phyloP scores from a whole-genome alignment of 2,797 vertebrate genomes.

The Liasis olivaceus region DNA sequence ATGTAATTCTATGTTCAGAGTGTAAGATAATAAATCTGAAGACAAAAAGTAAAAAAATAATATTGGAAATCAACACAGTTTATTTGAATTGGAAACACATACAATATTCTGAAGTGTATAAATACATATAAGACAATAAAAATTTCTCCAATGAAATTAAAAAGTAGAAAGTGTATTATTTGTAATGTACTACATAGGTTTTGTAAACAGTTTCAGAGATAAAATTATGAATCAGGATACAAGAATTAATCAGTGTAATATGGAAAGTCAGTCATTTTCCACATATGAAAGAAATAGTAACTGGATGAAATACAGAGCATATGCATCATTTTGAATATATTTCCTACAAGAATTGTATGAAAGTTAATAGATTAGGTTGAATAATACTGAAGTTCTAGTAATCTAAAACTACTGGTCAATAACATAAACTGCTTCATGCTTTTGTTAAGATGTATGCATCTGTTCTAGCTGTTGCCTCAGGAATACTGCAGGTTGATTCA shows the following conservation, averaged over 20 bases:
- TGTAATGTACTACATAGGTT: neutral
- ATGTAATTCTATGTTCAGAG: neutral
- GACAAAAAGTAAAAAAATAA: constrained; percentile 9
- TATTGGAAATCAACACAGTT: neutral
- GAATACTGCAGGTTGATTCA: neutral
- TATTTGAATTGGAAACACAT: neutral
- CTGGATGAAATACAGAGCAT: neutral
- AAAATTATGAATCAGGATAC: constrained; percentile 22
- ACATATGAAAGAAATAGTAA: constrained; percentile 8
- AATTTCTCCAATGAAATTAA: neutral
- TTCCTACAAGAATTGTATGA: neutral
- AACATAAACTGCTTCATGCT: neutral
- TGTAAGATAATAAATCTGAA: constrained; percentile 1
- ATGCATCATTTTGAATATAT: neutral
- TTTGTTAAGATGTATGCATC: neutral
- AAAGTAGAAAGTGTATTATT: neutral
- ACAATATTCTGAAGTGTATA: constrained; percentile 25
- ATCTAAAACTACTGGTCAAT: neutral
- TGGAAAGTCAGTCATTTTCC: constrained; percentile 6
- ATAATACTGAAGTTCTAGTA: constrained; percentile 9
- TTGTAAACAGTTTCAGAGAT: neutral
- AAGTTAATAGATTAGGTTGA: neutral
- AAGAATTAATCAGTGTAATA: neutral
- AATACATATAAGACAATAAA: neutral
- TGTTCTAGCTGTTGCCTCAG: neutral